A percentile compares a stretch with the other conserved stretches of the same genome.
phyloP scores from a whole-genome alignment of 1,140 invertebrate species.

The Rhizoglyphus robini region DNA sequence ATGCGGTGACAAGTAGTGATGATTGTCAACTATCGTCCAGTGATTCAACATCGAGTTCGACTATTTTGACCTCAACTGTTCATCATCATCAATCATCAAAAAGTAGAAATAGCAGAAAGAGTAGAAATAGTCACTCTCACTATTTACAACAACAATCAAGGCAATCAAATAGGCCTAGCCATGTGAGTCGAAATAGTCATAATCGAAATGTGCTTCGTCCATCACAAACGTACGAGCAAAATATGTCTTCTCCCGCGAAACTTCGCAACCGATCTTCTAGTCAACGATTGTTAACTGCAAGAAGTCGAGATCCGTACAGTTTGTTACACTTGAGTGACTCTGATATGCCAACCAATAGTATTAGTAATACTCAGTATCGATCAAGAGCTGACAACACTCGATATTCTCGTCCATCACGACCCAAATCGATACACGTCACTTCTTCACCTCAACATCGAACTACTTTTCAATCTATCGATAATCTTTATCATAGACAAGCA shows the following conservation, averaged over 20 bases:
- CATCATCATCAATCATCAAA: too few relatives aligned
- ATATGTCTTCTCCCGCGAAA: too few relatives aligned
- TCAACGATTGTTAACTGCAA: too few relatives aligned
- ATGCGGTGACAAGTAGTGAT: neutral
- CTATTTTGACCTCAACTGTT: neutral
- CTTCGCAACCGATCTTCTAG: neutral
- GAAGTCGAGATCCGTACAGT: too few relatives aligned
- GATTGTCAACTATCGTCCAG: neutral
- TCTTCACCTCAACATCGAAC: neutral
- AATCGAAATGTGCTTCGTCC: neutral
- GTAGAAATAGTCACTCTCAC: neutral
- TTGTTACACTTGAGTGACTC: neutral
- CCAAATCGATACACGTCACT: neutral
- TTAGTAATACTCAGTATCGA: too few relatives aligned
- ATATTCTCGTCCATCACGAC: neutral
- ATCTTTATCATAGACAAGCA: neutral
- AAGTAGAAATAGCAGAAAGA: neutral
- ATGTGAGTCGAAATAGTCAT: neutral
- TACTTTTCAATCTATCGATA: neutral
- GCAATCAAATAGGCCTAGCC: neutral
- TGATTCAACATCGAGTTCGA: neutral
- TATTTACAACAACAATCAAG: neutral
- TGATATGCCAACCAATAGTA: conserved; percentile 6
- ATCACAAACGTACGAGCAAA: neutral
- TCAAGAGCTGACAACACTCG: neutral